Base-by-base conservation (phyloP, 2,113 vertebrate species). In the Platichthys flesus region DNA sequence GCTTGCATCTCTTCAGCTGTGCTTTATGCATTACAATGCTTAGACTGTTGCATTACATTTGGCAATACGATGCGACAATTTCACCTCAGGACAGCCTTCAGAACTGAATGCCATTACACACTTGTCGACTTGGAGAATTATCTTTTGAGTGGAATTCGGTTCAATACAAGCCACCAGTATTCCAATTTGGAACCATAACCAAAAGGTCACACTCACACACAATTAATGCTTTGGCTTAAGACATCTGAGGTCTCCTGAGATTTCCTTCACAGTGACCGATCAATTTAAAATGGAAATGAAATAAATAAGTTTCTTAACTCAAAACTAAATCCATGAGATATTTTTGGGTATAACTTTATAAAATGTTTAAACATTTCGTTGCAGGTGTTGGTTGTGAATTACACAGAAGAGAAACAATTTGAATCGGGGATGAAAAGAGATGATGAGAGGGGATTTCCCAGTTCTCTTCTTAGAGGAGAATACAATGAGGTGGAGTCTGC, bases 401-500 rank as follows among this genome's bases (percentile, higher is more conserved):
- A 94, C 86, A 83, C 70, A 64, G 82, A 85, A 51, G 67, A 77
- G 23, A 62, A 61, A 65, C 71, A 66, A 4, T 79, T 31, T 55
- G 64, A 81, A 37, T 61, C 79, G 21, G 82, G 81, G 54, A 77
- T 54, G 51, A 52, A 82, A 1, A 78, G 52, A 23, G 62, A 45
- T 63, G 35, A 54, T 47, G 57, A 74, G 56, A 9, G 66, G 16
- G 52, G 40, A 72, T 59, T 35, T 62, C 4, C 72, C 73, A 35
- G 14, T 52, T 84, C 80, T 18, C 85, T 96, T 45, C 78, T 95
- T 18, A 85, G 81, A 52, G 96, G 92, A 61, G 63, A 59, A 2
- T 97, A 94, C 72, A 84, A 93, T 81, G 95, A 96, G 78, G 94
- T 94, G 40, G 90, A 93, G 71, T 96, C 97, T 37, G 84, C 95